These are phyloP conservation scores for Nasonia longicornis DNA, from an alignment of 1,140 invertebrate genomes.

Conservation along the genomic window DNA sequence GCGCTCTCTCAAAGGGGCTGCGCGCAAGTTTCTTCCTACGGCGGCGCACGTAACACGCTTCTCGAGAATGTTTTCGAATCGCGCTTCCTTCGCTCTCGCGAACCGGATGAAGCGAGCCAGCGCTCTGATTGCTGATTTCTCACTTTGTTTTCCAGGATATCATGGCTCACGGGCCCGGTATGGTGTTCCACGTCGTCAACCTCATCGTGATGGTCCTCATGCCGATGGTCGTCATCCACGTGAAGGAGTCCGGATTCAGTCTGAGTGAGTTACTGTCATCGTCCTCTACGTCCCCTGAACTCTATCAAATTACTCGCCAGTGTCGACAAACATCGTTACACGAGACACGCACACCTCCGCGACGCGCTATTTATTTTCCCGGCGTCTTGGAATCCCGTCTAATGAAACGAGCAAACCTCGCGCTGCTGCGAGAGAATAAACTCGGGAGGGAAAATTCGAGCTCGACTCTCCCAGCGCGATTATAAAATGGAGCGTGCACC, in stretches of 20 bases:
- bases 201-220: constrained; percentile 81
- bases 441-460: neutral
- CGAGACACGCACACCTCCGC: too few species aligned
- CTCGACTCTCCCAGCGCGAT: neutral
- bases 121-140: constrained; percentile 30
- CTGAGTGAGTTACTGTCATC: constrained; percentile 73
- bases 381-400: neutral
- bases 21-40: neutral
- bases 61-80: constrained; percentile 30
- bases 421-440: neutral
- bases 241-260: constrained; percentile 81
- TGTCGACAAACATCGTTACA: neutral
- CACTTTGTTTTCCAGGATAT: constrained; percentile 75
- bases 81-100: neutral
- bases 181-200: constrained; percentile 81
- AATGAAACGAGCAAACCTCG: neutral
- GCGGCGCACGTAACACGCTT: neutral
- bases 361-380: neutral
- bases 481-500: neutral
- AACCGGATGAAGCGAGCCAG: neutral
- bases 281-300: neutral
- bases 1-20: constrained; percentile 3
- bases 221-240: constrained; percentile 83
- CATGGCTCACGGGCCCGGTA: constrained; percentile 76
- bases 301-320: neutral